Conservation (phyloP, 2,113 vertebrate species). For the Fukomys damarensis region DNA sequence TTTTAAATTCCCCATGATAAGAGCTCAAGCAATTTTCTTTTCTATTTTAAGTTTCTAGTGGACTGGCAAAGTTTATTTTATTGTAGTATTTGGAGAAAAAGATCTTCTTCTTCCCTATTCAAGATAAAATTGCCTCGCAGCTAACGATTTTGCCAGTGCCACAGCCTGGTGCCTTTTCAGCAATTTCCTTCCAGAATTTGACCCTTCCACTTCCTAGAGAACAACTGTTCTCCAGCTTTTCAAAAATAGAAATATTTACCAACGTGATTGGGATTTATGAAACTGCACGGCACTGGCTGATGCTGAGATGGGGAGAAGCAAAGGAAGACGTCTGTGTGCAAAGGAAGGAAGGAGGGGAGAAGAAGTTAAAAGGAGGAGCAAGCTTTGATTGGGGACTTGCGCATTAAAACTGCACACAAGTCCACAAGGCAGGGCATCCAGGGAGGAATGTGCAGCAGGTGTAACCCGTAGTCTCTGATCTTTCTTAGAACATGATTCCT, state of each 20-base stretch:
- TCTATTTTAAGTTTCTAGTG: constrained; percentile 43
- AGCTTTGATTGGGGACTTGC: neutral
- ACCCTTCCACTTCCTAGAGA: constrained; percentile 69
- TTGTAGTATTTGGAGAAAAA: constrained; percentile 71
- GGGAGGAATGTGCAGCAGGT: neutral
- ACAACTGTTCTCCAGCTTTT: constrained; percentile 72
- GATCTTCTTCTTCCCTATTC: constrained; percentile 74
- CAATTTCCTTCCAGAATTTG: constrained; percentile 72
- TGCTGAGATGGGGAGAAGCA: constrained; percentile 58
- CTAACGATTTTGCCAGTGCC: constrained; percentile 13
- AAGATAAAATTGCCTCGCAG: constrained; percentile 65
- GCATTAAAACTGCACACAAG: constrained; percentile 2
- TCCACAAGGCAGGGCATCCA: neutral
- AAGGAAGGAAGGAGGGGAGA: neutral
- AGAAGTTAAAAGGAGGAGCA: neutral
- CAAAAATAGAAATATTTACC: constrained; percentile 81
- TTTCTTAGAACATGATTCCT: constrained; percentile 6
- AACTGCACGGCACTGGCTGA: constrained; percentile 61
- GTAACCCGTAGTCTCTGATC: constrained; percentile 2
- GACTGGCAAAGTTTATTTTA: constrained; percentile 56
- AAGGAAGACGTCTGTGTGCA: constrained; percentile 33
- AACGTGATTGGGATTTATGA: constrained; percentile 60
- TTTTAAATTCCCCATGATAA: constrained; percentile 64
- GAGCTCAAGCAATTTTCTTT: constrained; percentile 53
- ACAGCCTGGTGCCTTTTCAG: constrained; percentile 65